These are phyloP conservation scores for Sebastiscus tertius DNA, from an alignment of 2,797 vertebrate species.

Conservation along the genomic window DNA sequence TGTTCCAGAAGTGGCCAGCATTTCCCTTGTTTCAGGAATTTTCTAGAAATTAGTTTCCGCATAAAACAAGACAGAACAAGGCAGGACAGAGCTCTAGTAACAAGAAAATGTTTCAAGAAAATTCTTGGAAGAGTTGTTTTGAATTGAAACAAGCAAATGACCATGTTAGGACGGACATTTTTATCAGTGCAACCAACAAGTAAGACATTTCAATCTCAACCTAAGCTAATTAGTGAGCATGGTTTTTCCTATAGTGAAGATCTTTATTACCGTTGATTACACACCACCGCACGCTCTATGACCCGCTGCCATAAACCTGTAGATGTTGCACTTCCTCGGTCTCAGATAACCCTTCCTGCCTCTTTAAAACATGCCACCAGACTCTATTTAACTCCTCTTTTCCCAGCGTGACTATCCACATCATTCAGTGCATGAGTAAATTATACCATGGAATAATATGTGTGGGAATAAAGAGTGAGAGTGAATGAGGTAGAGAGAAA, in stretches of 20 bases:
- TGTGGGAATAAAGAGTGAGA: slow-evolving; percentile 67
- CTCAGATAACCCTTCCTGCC: neutral
- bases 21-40: neutral
- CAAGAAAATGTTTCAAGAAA: neutral
- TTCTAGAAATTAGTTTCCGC: slow-evolving; percentile 2
- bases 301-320: neutral
- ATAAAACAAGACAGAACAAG: neutral
- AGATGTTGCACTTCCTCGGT: neutral
- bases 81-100: neutral
- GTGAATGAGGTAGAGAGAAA: slow-evolving; percentile 52
- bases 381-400: slow-evolving; percentile 18
- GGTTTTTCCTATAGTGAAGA: neutral
- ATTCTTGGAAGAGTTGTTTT: neutral
- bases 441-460: slow-evolving; percentile 49
- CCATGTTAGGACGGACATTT: neutral
- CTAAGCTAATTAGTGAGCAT: slow-evolving; percentile 2
- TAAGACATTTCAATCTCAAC: slow-evolving; percentile 2
- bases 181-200: neutral
- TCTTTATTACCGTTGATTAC: neutral
- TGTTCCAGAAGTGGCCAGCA: neutral
- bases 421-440: slow-evolving; percentile 35
- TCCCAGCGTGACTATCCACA: slow-evolving; percentile 40
- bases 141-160: neutral
- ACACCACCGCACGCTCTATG: neutral
- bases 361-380: slow-evolving; percentile 8